Evolutionary conservation across 2,797 vertebrate species (phyloP), one percentile per base, ranked within the genome.

Genomic region (Phalloptychus januarius): DNA sequence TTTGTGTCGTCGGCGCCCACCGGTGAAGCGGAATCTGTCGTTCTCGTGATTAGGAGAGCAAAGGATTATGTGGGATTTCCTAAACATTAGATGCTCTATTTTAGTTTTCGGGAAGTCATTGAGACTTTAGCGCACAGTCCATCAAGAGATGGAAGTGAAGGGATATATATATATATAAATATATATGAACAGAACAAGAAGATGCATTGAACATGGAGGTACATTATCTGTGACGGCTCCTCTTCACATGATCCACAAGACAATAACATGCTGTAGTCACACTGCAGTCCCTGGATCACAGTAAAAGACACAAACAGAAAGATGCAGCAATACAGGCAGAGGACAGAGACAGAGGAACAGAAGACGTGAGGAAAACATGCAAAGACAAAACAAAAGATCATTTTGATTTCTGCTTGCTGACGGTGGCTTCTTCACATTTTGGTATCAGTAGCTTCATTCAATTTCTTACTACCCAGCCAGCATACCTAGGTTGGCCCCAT

Each of bases 41-140:
- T 38, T 67, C 63, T 25, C 2, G 63, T 40, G 36, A 67, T 67
- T 25, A 23, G 63, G 63, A 67, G 10, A 67, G 33, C 18, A 40
- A 40, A 40, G 36, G 36, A 67, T 67, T 67, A 67, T 40, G 11
- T 67, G 63, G 63, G 63, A 67, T 67, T 67, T 67, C 18, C 63
- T 12, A 40, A 23, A 67, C 63, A 67, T 18, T 40, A 40, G 20
- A 10, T 40, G 36, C 1, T 67, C 7, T 67, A 67, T 67, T 67
- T 67, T 40, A 40, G 63, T 36, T 36, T 65, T 40, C 10, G 23
- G 63, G 63, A 67, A 65, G 31, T 65, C 33, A 25, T 67, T 67
- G 63, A 38, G 18, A 40, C 63, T 40, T 67, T 67, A 67, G 38
- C 20, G 11, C 36, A 67, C 20, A 67, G 20, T 67, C 25, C 38